phyloP scores from a whole-genome alignment of 2,113 vertebrate genomes.

The Tychaedon coryphoeus region DNA sequence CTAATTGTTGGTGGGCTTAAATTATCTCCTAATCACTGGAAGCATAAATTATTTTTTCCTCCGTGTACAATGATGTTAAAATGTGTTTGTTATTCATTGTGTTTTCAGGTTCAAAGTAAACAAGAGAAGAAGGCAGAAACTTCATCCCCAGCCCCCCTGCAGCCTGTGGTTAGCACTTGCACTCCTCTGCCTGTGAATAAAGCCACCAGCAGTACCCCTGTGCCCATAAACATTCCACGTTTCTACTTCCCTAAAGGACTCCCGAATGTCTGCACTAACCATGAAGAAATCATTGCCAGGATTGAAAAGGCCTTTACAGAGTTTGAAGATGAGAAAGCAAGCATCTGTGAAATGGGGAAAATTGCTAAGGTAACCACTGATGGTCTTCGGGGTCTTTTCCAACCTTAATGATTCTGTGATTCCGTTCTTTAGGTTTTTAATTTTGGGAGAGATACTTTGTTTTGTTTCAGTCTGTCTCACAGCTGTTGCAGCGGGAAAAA shows the following conservation, averaged over 20 bases:
- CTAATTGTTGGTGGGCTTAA: background rate
- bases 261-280: slow-evolving; percentile 80
- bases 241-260: slow-evolving; percentile 98
- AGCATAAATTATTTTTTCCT: background rate
- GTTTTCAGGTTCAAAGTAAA: slow-evolving; percentile 88
- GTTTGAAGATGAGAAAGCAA: slow-evolving; percentile 91
- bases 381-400: background rate
- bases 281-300: slow-evolving; percentile 83
- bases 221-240: slow-evolving; percentile 96
- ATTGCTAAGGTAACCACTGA: slow-evolving; percentile 87
- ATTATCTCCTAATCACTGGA: background rate
- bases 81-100: slow-evolving; percentile 11
- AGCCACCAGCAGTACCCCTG: slow-evolving; percentile 74
- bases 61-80: background rate
- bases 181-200: slow-evolving; percentile 82
- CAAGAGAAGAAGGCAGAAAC: slow-evolving; percentile 91
- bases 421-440: background rate
- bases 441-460: background rate
- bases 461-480: background rate
- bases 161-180: slow-evolving; percentile 63
- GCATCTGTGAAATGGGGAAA: slow-evolving; percentile 93
- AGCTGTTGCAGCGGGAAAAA: background rate
- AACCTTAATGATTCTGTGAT: background rate
- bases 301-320: slow-evolving; percentile 85
- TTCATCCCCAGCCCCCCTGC: slow-evolving; percentile 74